phyloP scores from a whole-genome alignment of 1,140 invertebrate genomes.

The Myzus persicae region DNA sequence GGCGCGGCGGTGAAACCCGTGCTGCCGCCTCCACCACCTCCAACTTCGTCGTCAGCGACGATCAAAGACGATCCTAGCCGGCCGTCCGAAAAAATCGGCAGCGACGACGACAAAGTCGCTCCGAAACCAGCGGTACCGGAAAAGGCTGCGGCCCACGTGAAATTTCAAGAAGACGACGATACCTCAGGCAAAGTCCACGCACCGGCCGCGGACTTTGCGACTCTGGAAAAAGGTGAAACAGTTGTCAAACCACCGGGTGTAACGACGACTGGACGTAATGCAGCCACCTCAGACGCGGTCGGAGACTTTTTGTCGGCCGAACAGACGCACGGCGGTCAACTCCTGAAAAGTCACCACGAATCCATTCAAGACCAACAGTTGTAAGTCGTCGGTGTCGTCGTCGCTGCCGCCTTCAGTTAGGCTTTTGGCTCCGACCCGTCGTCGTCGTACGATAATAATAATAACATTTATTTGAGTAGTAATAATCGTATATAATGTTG shows the following conservation, averaged over 20 bases:
- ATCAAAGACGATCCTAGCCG: not conserved
- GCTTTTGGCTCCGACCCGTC: not conserved
- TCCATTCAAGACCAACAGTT: conserved; percentile 53
- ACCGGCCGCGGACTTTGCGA: not conserved
- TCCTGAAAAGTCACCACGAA: not conserved
- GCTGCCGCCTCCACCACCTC: too few relatives aligned
- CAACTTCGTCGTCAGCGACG: too few relatives aligned
- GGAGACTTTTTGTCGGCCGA: conserved; percentile 9
- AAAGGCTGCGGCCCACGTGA: not conserved
- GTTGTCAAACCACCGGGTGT: not conserved
- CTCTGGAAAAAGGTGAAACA: not conserved
- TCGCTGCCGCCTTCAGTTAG: not conserved
- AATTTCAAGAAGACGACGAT: not conserved
- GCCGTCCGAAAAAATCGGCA: not conserved
- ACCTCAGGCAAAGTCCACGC: not conserved
- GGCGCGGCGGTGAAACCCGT: not conserved
- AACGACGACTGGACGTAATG: not conserved
- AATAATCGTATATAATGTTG: not conserved
- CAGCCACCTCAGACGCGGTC: not conserved
- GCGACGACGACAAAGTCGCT: not conserved
- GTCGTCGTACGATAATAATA: not conserved
- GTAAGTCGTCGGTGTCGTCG: conserved; percentile 37
- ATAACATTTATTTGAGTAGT: not conserved
- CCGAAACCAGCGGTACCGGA: not conserved
- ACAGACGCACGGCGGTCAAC: conserved; percentile 4